Evolutionary conservation across 2,888 invertebrate species (phyloP).

Genomic region (Andrena chrysosceles): DNA sequence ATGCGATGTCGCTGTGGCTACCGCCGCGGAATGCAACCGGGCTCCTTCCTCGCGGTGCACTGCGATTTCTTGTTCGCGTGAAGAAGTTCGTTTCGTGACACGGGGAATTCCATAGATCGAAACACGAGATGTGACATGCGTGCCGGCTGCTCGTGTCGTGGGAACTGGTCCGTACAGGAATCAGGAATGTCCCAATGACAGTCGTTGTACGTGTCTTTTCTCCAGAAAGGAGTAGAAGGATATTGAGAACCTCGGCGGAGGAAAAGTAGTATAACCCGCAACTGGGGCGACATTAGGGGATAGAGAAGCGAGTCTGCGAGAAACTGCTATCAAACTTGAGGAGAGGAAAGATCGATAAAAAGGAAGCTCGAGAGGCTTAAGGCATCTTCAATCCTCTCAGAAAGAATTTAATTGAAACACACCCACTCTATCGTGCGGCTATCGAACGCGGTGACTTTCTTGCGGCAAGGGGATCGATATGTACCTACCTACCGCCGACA

Average conservation of each 20-base stretch:
- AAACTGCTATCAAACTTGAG: not conserved
- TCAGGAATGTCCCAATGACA: constrained; percentile 11
- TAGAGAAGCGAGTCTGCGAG: not conserved
- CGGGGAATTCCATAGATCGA: constrained; percentile 54
- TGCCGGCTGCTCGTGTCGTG: constrained; percentile 42
- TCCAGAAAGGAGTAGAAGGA: not conserved
- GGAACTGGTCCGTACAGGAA: constrained; percentile 39
- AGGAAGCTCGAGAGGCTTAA: not conserved
- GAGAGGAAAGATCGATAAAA: not conserved
- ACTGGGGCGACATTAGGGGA: too few relatives aligned
- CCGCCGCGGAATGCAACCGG: constrained; percentile 55
- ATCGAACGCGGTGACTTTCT: not conserved
- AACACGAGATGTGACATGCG: constrained; percentile 38
- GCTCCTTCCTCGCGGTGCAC: constrained; percentile 36
- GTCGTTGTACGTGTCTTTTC: not conserved
- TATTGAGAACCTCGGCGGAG: not conserved
- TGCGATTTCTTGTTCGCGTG: constrained; percentile 59
- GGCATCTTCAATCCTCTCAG: not conserved
- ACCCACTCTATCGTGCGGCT: not conserved
- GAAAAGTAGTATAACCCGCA: not conserved
- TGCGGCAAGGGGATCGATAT: not conserved
- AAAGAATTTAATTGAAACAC: constrained; percentile 7
- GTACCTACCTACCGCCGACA: not conserved
- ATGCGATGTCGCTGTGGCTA: constrained; percentile 24
- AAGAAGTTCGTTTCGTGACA: constrained; percentile 59